Base-by-base conservation (phyloP, 53 echinoderm and acorn worm genomes). In the Patiria pectinifera region DNA sequence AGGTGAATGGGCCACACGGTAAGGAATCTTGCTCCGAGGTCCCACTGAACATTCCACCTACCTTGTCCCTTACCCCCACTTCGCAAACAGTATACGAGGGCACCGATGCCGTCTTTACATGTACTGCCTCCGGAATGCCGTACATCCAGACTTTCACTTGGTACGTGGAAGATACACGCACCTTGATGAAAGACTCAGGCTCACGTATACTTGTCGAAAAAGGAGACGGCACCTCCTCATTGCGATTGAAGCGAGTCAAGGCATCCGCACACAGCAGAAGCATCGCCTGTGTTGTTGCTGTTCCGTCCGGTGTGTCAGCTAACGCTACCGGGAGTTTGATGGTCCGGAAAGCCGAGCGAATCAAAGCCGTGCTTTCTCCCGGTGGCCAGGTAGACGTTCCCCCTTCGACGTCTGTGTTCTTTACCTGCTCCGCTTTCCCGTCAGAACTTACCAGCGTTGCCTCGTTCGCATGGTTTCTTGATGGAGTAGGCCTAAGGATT, bases 81-180 rank as follows among this genome's bases (percentile, higher is more conserved):
- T 58, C 77, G 24, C 75, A 58, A 53, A 76, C 60, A 16, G 76
- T 87, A 24, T 87, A 87, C 59, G 87, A 87, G 48, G 87, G 87
- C 53, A 76, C 87, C 6, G 87, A 87, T 23, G 87, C 87, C 18
- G 35, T 87, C 18, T 87, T 87, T 72, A 87, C 87, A 21, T 87
- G 87, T 15, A 48, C 70, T 35, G 76, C 87, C 60, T 87, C 87
- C 16, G 87, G 87, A 10, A 13, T 76, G 71, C 87, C 87, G 12
- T 87, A 47, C 16, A 76, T 87, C 43, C 74, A 87, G 24, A 76
- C 53, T 5, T 87, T 87, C 53, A 53, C 76, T 13, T 87, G 87
- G 87, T 87, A 87, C 87, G 35, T 87, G 5, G 77, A 44, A n/a
- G 76, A 77, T 16, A 15, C 76, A 58, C 76, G 76, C 48, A 58